Conservation (phyloP, 2,113 vertebrate genomes). For the Melanostigma gelatinosum region DNA sequence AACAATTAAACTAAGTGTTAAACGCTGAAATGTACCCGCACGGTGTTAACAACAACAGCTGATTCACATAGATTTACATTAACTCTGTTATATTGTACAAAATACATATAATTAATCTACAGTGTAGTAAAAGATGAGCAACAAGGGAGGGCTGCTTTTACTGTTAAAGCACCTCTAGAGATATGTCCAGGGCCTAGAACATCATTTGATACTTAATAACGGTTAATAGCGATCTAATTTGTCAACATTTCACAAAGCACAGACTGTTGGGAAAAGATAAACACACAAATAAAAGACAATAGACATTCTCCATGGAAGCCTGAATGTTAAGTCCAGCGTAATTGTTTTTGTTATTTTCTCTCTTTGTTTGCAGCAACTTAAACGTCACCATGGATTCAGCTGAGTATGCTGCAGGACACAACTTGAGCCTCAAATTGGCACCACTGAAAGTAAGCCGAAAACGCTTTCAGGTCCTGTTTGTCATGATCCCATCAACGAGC, state of each 20-base stretch:
- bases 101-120: background rate
- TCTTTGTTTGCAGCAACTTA: background rate
- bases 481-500: background rate
- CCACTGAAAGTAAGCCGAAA: background rate
- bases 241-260: background rate
- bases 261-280: background rate
- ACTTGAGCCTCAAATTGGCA: background rate
- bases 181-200: background rate
- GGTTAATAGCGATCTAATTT: conserved; percentile 2
- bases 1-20: conserved; percentile 13
- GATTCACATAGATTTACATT: background rate
- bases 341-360: background rate
- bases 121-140: background rate
- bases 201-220: background rate
- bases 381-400: background rate
- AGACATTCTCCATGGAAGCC: background rate
- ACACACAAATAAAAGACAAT: background rate
- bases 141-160: background rate
- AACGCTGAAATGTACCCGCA: conserved; percentile 5
- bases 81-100: background rate
- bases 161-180: background rate
- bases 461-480: background rate
- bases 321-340: background rate
- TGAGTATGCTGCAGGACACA: background rate
- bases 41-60: background rate